phyloP scores from a whole-genome alignment of 2,888 invertebrate species.

The Dicyrtomina minuta region DNA sequence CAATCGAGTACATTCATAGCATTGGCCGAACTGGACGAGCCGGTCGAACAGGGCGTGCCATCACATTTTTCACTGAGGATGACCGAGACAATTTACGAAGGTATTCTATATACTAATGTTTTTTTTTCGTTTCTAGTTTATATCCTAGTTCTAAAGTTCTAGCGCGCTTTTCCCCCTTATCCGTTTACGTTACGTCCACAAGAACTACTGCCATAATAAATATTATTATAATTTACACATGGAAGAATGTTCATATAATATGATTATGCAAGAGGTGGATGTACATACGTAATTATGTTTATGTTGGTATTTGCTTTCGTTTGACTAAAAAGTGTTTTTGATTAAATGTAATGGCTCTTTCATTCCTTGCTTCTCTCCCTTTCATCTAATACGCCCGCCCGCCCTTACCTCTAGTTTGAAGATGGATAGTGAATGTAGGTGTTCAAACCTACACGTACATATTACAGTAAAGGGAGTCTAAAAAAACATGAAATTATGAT shows the following conservation, averaged over 20 bases:
- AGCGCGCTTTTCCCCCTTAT: too few species aligned
- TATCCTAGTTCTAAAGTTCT: too few species aligned
- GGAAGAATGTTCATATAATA: conserved; percentile 46
- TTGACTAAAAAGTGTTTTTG: conserved; percentile 16
- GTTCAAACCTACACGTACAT: too few species aligned
- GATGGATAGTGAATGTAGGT: too few species aligned
- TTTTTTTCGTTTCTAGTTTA: conserved; percentile 2
- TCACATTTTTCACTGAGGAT: conserved; percentile 91
- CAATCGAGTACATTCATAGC: conserved; percentile 78
- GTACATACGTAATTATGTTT: too few species aligned
- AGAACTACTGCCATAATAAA: too few species aligned
- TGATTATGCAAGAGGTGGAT: background rate
- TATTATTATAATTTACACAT: too few species aligned
- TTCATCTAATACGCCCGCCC: background rate
- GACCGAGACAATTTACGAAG: conserved; percentile 83
- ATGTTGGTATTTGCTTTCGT: too few species aligned
- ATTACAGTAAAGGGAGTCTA: too few species aligned
- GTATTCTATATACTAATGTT: conserved; percentile 55
- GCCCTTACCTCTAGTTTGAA: background rate
- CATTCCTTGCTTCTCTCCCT: background rate
- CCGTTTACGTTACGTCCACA: too few species aligned
- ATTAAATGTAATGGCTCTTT: conserved; percentile 20
- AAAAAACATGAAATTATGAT: background rate
- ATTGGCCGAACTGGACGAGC: conserved; percentile 88
- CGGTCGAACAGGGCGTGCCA: conserved; percentile 80